These are phyloP conservation scores for Smittia aterrima DNA, from an alignment of 2,888 invertebrate species.

Conservation along the genomic window DNA sequence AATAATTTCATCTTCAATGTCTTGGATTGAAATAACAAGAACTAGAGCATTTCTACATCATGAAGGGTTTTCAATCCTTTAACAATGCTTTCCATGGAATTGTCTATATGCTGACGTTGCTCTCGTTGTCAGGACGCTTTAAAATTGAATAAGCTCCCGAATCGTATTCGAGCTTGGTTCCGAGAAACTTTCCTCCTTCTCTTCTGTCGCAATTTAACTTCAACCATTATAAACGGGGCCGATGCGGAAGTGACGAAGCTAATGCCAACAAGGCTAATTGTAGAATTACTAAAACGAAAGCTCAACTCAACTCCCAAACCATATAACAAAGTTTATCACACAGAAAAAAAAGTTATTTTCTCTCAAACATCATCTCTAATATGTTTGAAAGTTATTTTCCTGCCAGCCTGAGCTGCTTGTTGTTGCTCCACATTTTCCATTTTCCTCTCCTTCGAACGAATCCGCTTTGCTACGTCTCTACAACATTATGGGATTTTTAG, in stretches of 20 bases:
- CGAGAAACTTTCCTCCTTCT: not conserved
- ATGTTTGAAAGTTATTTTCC: not conserved
- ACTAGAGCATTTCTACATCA: too few species aligned
- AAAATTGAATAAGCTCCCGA: not conserved
- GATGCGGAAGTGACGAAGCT: not conserved
- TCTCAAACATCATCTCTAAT: slow-evolving; percentile 4
- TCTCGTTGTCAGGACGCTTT: not conserved
- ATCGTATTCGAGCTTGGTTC: not conserved
- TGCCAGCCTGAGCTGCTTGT: not conserved
- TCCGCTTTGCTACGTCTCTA: not conserved
- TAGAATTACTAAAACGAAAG: not conserved
- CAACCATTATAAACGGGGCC: not conserved
- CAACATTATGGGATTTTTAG: not conserved
- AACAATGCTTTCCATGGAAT: not conserved
- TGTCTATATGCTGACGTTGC: not conserved
- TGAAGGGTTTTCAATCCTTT: too few species aligned
- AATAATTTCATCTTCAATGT: too few species aligned
- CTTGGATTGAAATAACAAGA: too few species aligned
- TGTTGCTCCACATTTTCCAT: slow-evolving; percentile 1
- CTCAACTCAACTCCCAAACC: not conserved
- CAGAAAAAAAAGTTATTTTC: slow-evolving; percentile 8
- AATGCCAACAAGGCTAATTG: not conserved
- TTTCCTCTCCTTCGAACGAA: not conserved
- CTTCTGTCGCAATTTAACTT: slow-evolving; percentile 3
- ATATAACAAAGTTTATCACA: not conserved